phyloP scores from a whole-genome alignment of 2,113 vertebrate genomes.

The Tapirus terrestris region DNA sequence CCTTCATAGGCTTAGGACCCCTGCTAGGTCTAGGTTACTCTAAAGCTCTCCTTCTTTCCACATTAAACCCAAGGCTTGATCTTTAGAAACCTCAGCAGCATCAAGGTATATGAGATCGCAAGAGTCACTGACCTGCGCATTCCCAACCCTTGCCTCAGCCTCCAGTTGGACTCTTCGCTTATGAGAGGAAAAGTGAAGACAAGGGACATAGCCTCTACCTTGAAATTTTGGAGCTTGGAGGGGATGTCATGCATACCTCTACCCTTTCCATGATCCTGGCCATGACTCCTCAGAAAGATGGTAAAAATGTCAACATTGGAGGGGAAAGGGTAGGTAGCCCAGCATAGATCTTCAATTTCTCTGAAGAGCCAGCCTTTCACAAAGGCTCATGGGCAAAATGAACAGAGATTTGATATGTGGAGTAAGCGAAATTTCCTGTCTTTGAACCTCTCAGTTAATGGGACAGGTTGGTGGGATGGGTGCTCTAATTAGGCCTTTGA shows the following conservation, averaged over 20 bases:
- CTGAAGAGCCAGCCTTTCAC: background rate
- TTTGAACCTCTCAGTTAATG: background rate
- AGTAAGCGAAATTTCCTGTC: background rate
- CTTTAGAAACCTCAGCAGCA: slow-evolving; percentile 7
- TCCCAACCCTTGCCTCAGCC: background rate
- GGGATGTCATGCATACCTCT: background rate
- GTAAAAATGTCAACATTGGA: background rate
- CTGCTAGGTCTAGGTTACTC: background rate
- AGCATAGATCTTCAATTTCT: background rate
- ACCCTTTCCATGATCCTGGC: background rate
- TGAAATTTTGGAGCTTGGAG: background rate
- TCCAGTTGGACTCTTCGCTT: background rate
- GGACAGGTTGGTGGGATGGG: background rate
- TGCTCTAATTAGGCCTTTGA: background rate
- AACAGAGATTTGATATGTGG: background rate
- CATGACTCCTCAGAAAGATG: background rate
- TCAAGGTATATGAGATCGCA: background rate
- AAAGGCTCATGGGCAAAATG: background rate
- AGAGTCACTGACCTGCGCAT: background rate
- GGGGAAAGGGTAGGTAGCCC: background rate
- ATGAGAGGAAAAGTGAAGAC: background rate
- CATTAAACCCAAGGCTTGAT: background rate
- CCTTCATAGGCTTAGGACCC: background rate
- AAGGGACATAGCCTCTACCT: background rate
- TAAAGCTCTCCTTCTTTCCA: background rate